Base-by-base conservation (phyloP, 2,888 invertebrate species). In the Tetragonisca angustula region DNA sequence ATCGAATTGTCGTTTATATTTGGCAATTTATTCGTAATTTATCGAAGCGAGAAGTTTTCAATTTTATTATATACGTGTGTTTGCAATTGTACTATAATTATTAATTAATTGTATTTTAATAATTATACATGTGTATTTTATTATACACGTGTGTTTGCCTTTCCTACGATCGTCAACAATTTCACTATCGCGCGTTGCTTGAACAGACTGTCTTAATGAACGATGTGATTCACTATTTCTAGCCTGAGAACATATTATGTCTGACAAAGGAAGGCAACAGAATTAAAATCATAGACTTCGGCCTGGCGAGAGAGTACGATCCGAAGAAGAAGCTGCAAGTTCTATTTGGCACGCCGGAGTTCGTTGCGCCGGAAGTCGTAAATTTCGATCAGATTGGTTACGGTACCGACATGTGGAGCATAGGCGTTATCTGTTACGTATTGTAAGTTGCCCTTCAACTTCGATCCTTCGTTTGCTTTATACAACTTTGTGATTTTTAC, bases 171-270 rank as follows among this genome's bases (percentile, higher is more conserved):
- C 11, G 9, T 43, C 43, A 36, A 36, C 36, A 9, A 36, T 36
- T 36, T 36, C 36, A 36, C 6, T 36, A 36, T 36, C 36, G 6
- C 36, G 36, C 36, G 36, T 9, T 9, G 43, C 9, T 9, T 43
- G 43, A 43, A 43, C 9, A 0, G 9, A 36, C 9, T 9, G 9
- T 9, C 43, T 43, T 43, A 43, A 11, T 27, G 6, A 67, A 67
- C 15, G 54, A 32, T 72, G 50, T 27, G n/a, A 61, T 27, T 71
- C 72, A 81, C 84, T 87, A 87, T 54, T 94, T 94, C 76, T 96
- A 99, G 98, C 99, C 99, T 17, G 99, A 99, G 95, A 99, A 99
- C 95, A 99, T 99, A 91, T 96, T 99, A 73, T 99, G 99, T 93
- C 96, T 99, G 43, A 98, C 99, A 81, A 97, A 98, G 94, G 97